These are phyloP conservation scores for Magallana nippona DNA, from an alignment of 2,888 invertebrate species.

Conservation along the genomic window DNA sequence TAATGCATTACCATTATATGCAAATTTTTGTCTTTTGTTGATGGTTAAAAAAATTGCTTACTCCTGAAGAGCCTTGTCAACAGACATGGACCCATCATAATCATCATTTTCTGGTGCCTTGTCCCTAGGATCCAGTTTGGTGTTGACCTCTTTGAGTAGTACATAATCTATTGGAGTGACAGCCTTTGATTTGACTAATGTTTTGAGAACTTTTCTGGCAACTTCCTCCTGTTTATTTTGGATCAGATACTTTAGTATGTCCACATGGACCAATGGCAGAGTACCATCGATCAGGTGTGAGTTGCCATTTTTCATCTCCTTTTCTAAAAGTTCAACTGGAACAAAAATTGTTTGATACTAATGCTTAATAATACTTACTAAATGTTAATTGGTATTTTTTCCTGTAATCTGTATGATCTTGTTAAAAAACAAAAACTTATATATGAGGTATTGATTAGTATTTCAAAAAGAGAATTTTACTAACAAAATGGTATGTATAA, in stretches of 20 bases:
- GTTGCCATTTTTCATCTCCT: slow-evolving; percentile 32
- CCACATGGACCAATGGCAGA: slow-evolving; percentile 43
- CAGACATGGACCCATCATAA: background rate
- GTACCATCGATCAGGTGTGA: slow-evolving; percentile 21
- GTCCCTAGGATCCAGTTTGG: slow-evolving; percentile 22
- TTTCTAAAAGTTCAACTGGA: slow-evolving; percentile 41
- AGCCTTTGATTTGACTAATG: slow-evolving; percentile 42
- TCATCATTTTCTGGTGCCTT: background rate
- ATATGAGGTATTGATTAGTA: too few relatives aligned
- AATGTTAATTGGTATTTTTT: too few relatives aligned
- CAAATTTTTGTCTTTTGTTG: too few relatives aligned
- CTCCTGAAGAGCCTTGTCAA: slow-evolving; percentile 14
- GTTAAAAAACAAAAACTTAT: too few relatives aligned
- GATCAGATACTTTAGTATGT: slow-evolving; percentile 53
- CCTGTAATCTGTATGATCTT: too few relatives aligned
- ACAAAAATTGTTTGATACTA: background rate
- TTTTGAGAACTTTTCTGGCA: slow-evolving; percentile 49
- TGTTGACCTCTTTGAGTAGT: slow-evolving; percentile 50
- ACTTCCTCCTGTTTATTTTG: slow-evolving; percentile 46
- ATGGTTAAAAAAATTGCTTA: background rate
- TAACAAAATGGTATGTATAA: slow-evolving; percentile 61
- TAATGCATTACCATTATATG: too few relatives aligned
- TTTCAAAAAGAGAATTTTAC: slow-evolving; percentile 40
- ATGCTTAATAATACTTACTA: too few relatives aligned
- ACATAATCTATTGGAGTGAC: slow-evolving; percentile 18